A percentile compares a stretch with the other conserved stretches of the same genome.
These are phyloP conservation scores for Arbacia lixula DNA, from an alignment of 53 echinoderm and acorn worm genomes.

Conservation along the genomic window DNA sequence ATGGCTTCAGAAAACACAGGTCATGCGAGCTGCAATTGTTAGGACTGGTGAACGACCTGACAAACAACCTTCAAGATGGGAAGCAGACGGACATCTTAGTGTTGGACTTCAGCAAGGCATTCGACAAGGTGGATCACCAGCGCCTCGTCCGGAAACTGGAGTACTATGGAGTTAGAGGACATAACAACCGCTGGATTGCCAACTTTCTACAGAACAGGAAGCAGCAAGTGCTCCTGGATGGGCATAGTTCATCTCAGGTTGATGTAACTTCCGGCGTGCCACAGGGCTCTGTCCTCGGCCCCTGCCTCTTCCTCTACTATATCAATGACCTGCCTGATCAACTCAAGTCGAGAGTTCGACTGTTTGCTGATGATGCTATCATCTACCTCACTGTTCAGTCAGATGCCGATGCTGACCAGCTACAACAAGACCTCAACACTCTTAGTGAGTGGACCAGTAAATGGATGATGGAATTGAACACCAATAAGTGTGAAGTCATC, in stretches of 20 bases:
- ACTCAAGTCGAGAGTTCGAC: slow-evolving; percentile 24
- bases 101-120: too few relatives aligned
- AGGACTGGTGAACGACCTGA: slow-evolving; percentile 15
- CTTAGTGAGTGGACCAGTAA: slow-evolving; percentile 1
- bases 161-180: slow-evolving; percentile 24
- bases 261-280: slow-evolving; percentile 39
- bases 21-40: slow-evolving; percentile 39
- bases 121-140: too few relatives aligned
- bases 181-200: slow-evolving; percentile 1
- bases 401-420: not conserved
- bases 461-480: slow-evolving; percentile 41
- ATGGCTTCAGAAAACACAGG: not conserved
- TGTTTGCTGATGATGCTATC: slow-evolving; percentile 56
- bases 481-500: slow-evolving; percentile 44
- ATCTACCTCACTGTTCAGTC: slow-evolving; percentile 2
- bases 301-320: slow-evolving; percentile 58
- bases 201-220: slow-evolving; percentile 17
- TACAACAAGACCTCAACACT: slow-evolving; percentile 30
- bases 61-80: slow-evolving; percentile 18
- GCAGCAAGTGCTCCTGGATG: slow-evolving; percentile 42
- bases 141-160: too few relatives aligned
- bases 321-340: slow-evolving; percentile 46
- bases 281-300: slow-evolving; percentile 62
- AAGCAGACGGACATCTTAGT: too few relatives aligned
- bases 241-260: slow-evolving; percentile 7